Evolutionary conservation across 1,140 invertebrate species (phyloP), one percentile per base, ranked within the genome.

Genomic region (Drosophila orena): DNA sequence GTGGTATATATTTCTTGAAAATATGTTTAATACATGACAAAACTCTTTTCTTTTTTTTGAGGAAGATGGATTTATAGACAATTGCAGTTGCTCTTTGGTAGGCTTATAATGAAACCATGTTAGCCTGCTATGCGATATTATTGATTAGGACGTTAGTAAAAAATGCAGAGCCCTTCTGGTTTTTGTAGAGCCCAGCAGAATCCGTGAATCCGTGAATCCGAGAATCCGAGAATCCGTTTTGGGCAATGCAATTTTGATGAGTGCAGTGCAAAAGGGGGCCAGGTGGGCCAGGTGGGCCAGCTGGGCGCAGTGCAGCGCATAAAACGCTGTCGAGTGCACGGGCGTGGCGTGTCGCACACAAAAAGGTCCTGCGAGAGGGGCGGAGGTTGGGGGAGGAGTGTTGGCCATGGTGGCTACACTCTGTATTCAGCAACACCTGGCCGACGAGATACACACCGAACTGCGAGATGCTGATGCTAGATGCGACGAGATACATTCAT

Each of bases 301-400:
- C 37, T 64, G 46, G 49, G 42, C 20, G 62, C 62, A 64, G 64
- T 42, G 64, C 59, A 68, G 46, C 46, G 76, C 62, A 79, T 77
- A 79, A 86, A 86, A 88, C 74, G 75, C 74, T 88, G 81, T 86
- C 83, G 58, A 88, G 79, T 83, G 83, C 66, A 79, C 75, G 65
- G 68, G 52, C 55, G 69, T 73, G 71, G 52, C 62, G 74, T 79
- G 81, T 75, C 61, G 78, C 83, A 71, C 75, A 86, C 81, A 79
- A 86, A 79, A 86, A 61, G 80, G 68, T 79, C 77, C 38, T 72
- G 76, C 74, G 52, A 72, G 77, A 60, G 57, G 17, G 27, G 54
- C 17, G 6, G 15, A 2, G 17, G 11, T 14, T 3, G 27, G 42
- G 30, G 7, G 7, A 24, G 24, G 8, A 30, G 30, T 30, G 30